Evolutionary conservation across 2,797 vertebrate species (phyloP).

Genomic region (Masticophis lateralis): DNA sequence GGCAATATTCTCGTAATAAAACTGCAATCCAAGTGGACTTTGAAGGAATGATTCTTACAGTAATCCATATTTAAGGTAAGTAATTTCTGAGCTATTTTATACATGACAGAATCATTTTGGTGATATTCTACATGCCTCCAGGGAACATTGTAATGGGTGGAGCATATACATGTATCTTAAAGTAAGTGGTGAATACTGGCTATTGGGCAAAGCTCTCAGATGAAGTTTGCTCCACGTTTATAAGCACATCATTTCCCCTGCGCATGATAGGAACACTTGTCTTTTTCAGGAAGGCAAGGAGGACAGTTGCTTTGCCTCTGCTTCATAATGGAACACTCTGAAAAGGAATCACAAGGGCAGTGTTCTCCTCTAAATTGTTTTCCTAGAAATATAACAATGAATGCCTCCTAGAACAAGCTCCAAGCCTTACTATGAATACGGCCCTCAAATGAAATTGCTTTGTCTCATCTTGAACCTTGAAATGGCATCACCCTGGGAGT

Average conservation of each 20-base stretch:
- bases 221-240: background rate
- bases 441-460: background rate
- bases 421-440: background rate
- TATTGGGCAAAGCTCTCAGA: background rate
- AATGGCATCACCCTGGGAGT: background rate
- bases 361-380: background rate
- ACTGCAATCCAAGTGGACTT: background rate
- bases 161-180: background rate
- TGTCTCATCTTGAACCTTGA: background rate
- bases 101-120: background rate
- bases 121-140: background rate
- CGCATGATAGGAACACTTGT: background rate
- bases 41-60: conserved; percentile 3
- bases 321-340: background rate
- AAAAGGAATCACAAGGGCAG: background rate
- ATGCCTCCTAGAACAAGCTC: background rate
- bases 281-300: background rate
- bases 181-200: background rate
- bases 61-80: background rate
- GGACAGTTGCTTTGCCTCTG: background rate
- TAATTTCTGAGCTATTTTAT: background rate
- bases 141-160: background rate
- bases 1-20: background rate
- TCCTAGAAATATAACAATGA: background rate
- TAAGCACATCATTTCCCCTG: too few relatives aligned